Conservation (phyloP, 2,888 invertebrate genomes). For the Nudaria mundana region DNA sequence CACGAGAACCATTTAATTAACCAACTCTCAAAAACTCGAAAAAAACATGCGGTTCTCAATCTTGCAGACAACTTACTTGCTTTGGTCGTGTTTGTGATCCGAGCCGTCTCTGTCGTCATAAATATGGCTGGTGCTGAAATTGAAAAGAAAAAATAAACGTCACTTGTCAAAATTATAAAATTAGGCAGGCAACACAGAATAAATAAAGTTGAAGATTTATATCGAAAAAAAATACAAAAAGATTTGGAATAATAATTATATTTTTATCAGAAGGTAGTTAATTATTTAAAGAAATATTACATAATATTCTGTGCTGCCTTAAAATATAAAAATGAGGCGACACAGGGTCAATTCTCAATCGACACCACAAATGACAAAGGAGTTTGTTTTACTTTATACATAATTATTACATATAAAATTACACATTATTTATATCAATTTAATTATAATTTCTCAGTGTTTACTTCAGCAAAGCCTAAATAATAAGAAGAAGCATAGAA, state of each 20-base stretch:
- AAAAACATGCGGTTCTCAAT: too few relatives aligned
- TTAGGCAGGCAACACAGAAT: slow-evolving; percentile 37
- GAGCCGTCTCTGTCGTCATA: slow-evolving; percentile 76
- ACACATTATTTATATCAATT: slow-evolving; percentile 16
- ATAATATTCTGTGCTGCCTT: slow-evolving; percentile 47
- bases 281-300: too few relatives aligned
- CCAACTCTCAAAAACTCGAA: too few relatives aligned
- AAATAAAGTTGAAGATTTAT: too few relatives aligned
- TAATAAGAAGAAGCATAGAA: slow-evolving; percentile 70
- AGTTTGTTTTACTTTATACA: slow-evolving; percentile 20
- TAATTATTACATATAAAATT: slow-evolving; percentile 21
- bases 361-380: slow-evolving; percentile 52
- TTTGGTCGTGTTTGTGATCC: slow-evolving; percentile 77
- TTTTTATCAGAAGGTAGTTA: too few relatives aligned
- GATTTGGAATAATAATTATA: too few relatives aligned
- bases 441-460: slow-evolving; percentile 21
- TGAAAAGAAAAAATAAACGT: slow-evolving; percentile 20
- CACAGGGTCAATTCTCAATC: slow-evolving; percentile 62
- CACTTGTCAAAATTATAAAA: neutral
- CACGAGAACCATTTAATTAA: too few relatives aligned
- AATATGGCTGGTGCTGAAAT: slow-evolving; percentile 72
- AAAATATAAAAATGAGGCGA: slow-evolving; percentile 25
- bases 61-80: slow-evolving; percentile 79
- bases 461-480: slow-evolving; percentile 70
- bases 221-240: too few relatives aligned